These are phyloP conservation scores for Champsocephalus gunnari DNA, from an alignment of 2,797 vertebrate species.

Conservation along the genomic window DNA sequence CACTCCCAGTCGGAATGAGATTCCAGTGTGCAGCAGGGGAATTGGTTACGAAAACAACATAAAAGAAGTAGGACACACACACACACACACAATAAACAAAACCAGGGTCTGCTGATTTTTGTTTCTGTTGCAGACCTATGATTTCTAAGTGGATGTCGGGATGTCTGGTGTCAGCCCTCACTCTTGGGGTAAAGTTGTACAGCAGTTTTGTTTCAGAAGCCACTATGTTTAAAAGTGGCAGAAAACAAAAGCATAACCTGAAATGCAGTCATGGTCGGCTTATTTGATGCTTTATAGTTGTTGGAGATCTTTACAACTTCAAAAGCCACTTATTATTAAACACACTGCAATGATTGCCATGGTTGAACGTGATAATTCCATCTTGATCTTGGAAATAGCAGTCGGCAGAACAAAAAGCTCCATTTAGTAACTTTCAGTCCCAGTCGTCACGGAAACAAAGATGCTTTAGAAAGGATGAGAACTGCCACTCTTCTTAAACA, in stretches of 20 bases:
- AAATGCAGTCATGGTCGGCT: neutral
- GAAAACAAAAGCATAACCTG: slow-evolving; percentile 1
- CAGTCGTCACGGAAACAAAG: neutral
- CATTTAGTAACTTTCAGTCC: neutral
- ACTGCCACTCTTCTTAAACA: neutral
- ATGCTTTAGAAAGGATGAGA: neutral
- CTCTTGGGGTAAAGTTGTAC: neutral
- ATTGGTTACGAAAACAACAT: slow-evolving; percentile 1
- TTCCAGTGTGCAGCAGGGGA: slow-evolving; percentile 9
- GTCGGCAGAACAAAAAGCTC: neutral
- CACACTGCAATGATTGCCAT: neutral
- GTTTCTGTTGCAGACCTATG: neutral
- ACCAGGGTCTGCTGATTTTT: neutral
- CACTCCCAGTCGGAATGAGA: slow-evolving; percentile 25
- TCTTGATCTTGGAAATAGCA: neutral
- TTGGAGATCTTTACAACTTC: slow-evolving; percentile 1
- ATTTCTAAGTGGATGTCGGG: slow-evolving; percentile 11
- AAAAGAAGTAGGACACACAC: neutral
- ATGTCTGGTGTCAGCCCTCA: neutral
- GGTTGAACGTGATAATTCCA: neutral
- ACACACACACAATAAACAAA: neutral
- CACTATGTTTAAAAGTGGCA: neutral
- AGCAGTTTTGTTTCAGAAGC: neutral
- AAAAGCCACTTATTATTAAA: neutral
- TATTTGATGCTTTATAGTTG: neutral